Evolutionary conservation across 2,797 vertebrate species (phyloP).

Genomic region (Neomorphus geoffroyi): DNA sequence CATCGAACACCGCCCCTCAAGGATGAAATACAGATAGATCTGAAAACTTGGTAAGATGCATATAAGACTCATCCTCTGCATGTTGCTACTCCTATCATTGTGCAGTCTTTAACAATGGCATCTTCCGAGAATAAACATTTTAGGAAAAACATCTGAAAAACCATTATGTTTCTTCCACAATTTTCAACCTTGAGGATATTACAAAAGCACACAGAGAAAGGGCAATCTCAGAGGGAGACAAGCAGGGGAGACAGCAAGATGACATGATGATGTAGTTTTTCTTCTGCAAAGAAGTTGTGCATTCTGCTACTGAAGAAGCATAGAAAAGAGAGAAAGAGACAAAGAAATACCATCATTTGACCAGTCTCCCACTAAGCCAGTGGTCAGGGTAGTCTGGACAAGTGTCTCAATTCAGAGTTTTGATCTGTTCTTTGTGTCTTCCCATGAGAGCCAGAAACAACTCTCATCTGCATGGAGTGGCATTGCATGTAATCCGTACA

Average conservation of each 20-base stretch:
- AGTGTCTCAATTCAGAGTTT: background rate
- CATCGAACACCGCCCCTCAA: too few species aligned
- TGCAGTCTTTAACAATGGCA: background rate
- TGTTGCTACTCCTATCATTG: background rate
- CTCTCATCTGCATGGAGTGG: background rate
- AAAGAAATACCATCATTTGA: background rate
- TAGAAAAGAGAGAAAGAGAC: background rate
- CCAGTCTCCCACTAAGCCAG: background rate
- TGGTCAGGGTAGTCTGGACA: background rate
- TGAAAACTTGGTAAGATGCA: background rate
- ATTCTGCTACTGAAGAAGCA: background rate
- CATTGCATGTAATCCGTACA: rapidly evolving
- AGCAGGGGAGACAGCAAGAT: background rate
- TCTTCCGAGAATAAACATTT: background rate
- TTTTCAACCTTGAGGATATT: slow-evolving; percentile 23
- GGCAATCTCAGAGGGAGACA: background rate
- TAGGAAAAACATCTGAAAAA: slow-evolving; percentile 7
- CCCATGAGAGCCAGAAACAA: background rate
- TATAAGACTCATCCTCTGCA: background rate
- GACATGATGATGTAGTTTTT: background rate
- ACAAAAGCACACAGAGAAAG: slow-evolving; percentile 31
- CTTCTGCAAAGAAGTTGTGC: background rate
- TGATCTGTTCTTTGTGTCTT: background rate
- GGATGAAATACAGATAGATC: background rate
- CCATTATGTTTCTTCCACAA: background rate